phyloP scores from a whole-genome alignment of 2,888 invertebrate species.

The Tenthredo scrophulariae region DNA sequence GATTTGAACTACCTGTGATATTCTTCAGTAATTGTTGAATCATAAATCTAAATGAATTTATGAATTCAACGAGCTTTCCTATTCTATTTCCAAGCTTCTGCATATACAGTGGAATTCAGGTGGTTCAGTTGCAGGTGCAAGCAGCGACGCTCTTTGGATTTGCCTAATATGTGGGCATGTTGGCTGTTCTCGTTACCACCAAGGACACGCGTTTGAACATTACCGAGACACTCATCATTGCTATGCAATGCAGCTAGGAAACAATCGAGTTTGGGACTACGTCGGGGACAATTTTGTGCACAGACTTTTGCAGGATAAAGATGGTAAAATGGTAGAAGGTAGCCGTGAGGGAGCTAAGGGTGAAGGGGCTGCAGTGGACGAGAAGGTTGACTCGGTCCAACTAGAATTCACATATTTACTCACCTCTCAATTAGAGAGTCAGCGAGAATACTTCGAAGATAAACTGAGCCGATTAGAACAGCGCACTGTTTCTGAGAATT shows the following conservation, averaged over 20 bases:
- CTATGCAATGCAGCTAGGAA: slow-evolving; percentile 97
- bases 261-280: slow-evolving; percentile 99
- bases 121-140: slow-evolving; percentile 72
- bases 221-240: slow-evolving; percentile 97
- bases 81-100: slow-evolving; percentile 69
- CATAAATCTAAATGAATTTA: neutral
- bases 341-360: slow-evolving; percentile 77
- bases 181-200: slow-evolving; percentile 95
- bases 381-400: slow-evolving; percentile 96
- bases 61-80: neutral
- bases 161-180: slow-evolving; percentile 99
- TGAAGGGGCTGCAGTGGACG: slow-evolving; percentile 84
- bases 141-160: slow-evolving; percentile 95
- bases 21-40: neutral
- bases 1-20: neutral
- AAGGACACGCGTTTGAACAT: slow-evolving; percentile 97
- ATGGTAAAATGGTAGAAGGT: slow-evolving; percentile 95
- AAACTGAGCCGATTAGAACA: slow-evolving; percentile 81
- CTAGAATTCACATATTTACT: slow-evolving; percentile 97
- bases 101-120: slow-evolving; percentile 75
- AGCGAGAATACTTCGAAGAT: slow-evolving; percentile 95
- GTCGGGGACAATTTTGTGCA: slow-evolving; percentile 98
- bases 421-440: slow-evolving; percentile 96
- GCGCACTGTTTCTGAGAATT: slow-evolving; percentile 79
- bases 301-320: slow-evolving; percentile 97